These are phyloP conservation scores for Hippopotamus amphibius DNA, from an alignment of 2,113 vertebrate species.

Conservation along the genomic window DNA sequence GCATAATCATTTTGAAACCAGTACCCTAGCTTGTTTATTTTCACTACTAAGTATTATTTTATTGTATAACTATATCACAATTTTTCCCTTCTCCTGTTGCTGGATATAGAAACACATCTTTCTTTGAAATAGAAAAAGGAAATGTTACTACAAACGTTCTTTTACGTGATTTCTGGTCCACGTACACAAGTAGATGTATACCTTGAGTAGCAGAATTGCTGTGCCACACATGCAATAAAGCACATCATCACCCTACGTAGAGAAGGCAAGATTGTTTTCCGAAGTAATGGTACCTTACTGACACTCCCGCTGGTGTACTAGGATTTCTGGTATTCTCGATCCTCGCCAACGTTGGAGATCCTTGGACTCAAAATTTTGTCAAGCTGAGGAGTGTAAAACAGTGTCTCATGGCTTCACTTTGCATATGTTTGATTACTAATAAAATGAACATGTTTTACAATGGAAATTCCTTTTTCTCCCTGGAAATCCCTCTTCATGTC, in stretches of 20 bases:
- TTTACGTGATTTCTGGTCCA: background rate
- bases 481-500: background rate
- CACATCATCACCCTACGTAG: background rate
- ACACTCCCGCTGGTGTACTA: background rate
- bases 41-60: background rate
- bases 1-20: background rate
- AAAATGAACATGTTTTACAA: conserved; percentile 11
- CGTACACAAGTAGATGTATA: background rate
- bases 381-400: background rate
- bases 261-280: background rate
- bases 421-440: background rate
- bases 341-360: background rate
- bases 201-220: background rate
- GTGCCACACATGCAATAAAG: background rate
- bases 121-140: conserved; percentile 35
- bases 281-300: background rate
- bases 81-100: background rate
- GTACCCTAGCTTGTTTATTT: background rate
- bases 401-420: conserved; percentile 30
- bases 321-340: background rate
- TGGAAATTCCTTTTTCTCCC: background rate
- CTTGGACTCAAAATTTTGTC: background rate
- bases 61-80: background rate
- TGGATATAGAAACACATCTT: background rate
- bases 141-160: background rate